Conservation (phyloP, 1,140 invertebrate species). For the Polypedilum pembai region DNA sequence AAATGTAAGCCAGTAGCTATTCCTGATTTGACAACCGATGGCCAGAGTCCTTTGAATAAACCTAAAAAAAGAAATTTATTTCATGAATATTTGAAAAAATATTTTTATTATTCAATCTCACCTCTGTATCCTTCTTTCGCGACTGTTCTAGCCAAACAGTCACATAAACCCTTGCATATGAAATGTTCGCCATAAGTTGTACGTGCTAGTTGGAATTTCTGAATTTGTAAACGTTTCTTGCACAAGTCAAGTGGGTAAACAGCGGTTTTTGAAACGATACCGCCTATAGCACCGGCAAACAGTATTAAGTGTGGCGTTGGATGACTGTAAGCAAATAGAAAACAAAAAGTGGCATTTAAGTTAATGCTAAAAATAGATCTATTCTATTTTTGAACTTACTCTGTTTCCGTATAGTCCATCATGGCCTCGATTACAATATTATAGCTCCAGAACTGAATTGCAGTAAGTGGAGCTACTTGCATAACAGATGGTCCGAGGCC, state of each 20-base stretch:
- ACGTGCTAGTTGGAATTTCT: conserved; percentile 69
- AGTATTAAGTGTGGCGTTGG: conserved; percentile 33
- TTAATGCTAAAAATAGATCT: no score
- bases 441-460: not conserved
- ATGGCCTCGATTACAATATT: not conserved
- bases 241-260: conserved; percentile 78
- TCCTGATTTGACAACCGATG: conserved; percentile 67
- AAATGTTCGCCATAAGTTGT: conserved; percentile 62
- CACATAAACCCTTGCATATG: conserved; percentile 53
- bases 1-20: conserved; percentile 65
- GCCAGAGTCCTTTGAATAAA: conserved; percentile 68
- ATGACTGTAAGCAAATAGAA: not conserved
- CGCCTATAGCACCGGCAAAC: conserved; percentile 57
- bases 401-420: not conserved
- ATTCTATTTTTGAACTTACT: not conserved
- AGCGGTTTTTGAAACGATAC: conserved; percentile 62
- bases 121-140: conserved; percentile 57
- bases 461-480: conserved; percentile 64
- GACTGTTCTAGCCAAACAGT: conserved; percentile 55
- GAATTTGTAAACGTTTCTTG: conserved; percentile 76
- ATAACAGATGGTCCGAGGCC: conserved; percentile 75
- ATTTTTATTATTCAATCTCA: not conserved
- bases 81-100: not conserved
- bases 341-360: not conserved
- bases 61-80: not conserved